Conservation (phyloP, 35 echinoderm and acorn worm genomes). For the Chiridota heheva region DNA sequence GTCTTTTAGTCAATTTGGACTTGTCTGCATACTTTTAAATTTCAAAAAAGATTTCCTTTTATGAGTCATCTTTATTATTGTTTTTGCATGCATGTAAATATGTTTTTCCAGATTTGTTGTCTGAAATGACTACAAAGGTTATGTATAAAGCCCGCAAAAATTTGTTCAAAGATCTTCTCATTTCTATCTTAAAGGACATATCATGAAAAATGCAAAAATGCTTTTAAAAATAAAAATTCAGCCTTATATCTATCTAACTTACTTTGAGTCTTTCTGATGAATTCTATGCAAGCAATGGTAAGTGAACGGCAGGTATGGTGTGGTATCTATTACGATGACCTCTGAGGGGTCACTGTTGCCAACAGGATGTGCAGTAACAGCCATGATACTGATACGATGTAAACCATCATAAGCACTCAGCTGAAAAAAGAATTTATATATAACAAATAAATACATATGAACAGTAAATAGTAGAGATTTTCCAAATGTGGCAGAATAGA, state of each 20-base stretch:
- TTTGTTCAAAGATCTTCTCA: too few relatives aligned
- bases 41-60: too few relatives aligned
- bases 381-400: conserved; percentile 64
- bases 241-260: too few relatives aligned
- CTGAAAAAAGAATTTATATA: conserved; percentile 40
- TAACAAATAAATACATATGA: neutral
- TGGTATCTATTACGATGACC: conserved; percentile 56
- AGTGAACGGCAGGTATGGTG: conserved; percentile 72
- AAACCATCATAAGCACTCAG: conserved; percentile 77
- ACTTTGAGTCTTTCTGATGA: conserved; percentile 60
- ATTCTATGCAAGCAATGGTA: conserved; percentile 60
- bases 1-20: too few relatives aligned
- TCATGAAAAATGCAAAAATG: too few relatives aligned
- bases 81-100: too few relatives aligned
- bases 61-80: too few relatives aligned
- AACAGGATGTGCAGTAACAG: conserved; percentile 80
- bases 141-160: neutral
- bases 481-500: neutral
- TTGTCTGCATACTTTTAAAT: too few relatives aligned
- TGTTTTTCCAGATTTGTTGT: too few relatives aligned
- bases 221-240: too few relatives aligned
- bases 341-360: conserved; percentile 85
- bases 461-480: neutral
- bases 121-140: too few relatives aligned
- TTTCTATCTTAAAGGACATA: too few relatives aligned